phyloP scores from a whole-genome alignment of 2,113 vertebrate genomes.

The Monarcha castaneiventris region DNA sequence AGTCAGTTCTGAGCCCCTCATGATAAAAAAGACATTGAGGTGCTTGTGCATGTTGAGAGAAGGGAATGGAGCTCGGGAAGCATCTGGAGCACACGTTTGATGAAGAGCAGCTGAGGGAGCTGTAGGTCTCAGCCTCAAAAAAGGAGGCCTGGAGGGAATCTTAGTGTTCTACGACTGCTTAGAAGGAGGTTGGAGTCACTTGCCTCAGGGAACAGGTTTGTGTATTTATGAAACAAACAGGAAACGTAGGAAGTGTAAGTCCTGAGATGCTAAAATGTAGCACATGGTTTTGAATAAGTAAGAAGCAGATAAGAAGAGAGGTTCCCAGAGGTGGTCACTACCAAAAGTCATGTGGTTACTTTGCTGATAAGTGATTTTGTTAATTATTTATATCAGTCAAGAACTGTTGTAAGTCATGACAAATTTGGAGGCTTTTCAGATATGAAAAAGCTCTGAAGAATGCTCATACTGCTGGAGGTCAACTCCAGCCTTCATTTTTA shows the following conservation, averaged over 20 bases:
- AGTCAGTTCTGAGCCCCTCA: background rate
- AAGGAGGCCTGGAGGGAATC: background rate
- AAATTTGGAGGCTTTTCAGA: background rate
- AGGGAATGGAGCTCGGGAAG: accelerated
- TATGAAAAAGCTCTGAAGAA: background rate
- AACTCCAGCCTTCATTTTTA: background rate
- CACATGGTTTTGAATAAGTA: background rate
- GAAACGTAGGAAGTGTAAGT: background rate
- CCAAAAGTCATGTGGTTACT: background rate
- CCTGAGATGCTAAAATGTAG: background rate
- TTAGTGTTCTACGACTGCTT: background rate
- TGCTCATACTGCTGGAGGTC: background rate
- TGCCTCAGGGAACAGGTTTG: background rate
- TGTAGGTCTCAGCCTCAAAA: background rate
- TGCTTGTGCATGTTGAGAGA: background rate
- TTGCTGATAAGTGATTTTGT: background rate
- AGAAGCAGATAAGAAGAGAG: background rate
- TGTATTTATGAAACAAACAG: background rate
- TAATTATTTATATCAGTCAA: background rate
- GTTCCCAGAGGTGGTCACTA: background rate
- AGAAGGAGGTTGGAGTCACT: background rate
- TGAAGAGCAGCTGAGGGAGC: too few relatives aligned
- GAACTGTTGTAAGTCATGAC: background rate
- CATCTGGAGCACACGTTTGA: background rate
- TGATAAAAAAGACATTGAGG: accelerated